These are phyloP conservation scores for Ptilodon capucinus DNA, from an alignment of 2,888 invertebrate species.

Conservation along the genomic window DNA sequence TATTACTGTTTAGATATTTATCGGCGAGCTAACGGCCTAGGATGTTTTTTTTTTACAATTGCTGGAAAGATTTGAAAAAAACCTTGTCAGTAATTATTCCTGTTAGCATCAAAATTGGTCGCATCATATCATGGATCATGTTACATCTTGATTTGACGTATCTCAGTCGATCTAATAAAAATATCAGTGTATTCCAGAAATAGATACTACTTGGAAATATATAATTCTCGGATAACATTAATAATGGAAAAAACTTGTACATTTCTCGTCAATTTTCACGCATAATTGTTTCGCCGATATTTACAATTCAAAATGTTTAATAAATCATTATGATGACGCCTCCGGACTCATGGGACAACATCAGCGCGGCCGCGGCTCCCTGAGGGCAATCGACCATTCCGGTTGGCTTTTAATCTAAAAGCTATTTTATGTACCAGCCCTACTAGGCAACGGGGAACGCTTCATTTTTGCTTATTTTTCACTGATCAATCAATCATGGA, in stretches of 20 bases:
- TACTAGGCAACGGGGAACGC: conserved; percentile 45
- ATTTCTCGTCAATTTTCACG: neutral
- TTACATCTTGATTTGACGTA: neutral
- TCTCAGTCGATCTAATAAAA: neutral
- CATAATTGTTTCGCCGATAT: neutral
- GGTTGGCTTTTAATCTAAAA: conserved; percentile 68
- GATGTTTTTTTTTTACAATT: too few relatives aligned
- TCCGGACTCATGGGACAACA: conserved; percentile 18
- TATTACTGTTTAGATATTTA: too few relatives aligned
- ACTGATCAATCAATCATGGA: conserved; percentile 49
- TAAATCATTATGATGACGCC: conserved; percentile 8
- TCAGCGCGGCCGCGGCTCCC: conserved; percentile 23
- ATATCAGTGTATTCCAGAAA: neutral
- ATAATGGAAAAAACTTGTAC: neutral
- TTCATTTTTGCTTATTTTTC: conserved; percentile 41
- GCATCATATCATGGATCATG: neutral
- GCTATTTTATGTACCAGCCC: conserved; percentile 68
- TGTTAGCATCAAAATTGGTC: neutral
- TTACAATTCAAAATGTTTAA: neutral
- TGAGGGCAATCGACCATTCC: conserved; percentile 32
- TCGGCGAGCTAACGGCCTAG: too few relatives aligned
- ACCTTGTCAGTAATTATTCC: too few relatives aligned
- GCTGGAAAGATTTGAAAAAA: too few relatives aligned
- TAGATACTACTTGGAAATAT: neutral
- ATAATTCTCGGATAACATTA: neutral